These are phyloP conservation scores for Limnephilus rhombicus DNA, from an alignment of 2,888 invertebrate genomes.

Conservation along the genomic window DNA sequence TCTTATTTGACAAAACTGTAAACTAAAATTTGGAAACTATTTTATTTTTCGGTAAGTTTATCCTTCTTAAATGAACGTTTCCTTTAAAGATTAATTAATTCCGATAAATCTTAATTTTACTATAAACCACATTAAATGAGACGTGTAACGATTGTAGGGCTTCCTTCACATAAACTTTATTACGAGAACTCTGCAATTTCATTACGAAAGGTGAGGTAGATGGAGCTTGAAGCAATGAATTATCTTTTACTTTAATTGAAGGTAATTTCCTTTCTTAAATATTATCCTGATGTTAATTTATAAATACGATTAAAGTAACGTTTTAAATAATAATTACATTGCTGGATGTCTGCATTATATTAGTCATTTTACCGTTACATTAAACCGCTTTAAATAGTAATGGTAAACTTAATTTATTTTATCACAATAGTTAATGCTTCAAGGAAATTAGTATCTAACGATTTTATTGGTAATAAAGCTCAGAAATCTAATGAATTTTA, in stretches of 20 bases:
- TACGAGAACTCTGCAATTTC: neutral
- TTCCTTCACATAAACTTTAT: too few species aligned
- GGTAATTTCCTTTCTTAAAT: too few species aligned
- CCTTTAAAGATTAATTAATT: too few species aligned
- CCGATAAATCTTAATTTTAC: too few species aligned
- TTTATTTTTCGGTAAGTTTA: too few species aligned
- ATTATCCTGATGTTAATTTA: neutral
- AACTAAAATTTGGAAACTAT: too few species aligned
- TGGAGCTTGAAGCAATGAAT: neutral
- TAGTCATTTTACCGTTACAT: neutral
- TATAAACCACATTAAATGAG: too few species aligned
- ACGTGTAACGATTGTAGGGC: too few species aligned
- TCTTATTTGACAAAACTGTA: too few species aligned
- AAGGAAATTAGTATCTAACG: neutral
- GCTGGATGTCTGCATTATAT: neutral
- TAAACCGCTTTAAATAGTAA: neutral
- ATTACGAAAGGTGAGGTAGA: neutral
- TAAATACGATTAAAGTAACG: neutral
- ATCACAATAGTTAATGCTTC: neutral
- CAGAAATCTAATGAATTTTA: neutral
- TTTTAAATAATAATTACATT: neutral
- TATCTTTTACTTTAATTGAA: neutral
- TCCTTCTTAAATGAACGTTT: too few species aligned
- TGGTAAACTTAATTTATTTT: neutral
- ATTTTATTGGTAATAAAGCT: neutral